Evolutionary conservation across 2,797 vertebrate species (phyloP).

Genomic region (Chiroxiphia lanceolata): DNA sequence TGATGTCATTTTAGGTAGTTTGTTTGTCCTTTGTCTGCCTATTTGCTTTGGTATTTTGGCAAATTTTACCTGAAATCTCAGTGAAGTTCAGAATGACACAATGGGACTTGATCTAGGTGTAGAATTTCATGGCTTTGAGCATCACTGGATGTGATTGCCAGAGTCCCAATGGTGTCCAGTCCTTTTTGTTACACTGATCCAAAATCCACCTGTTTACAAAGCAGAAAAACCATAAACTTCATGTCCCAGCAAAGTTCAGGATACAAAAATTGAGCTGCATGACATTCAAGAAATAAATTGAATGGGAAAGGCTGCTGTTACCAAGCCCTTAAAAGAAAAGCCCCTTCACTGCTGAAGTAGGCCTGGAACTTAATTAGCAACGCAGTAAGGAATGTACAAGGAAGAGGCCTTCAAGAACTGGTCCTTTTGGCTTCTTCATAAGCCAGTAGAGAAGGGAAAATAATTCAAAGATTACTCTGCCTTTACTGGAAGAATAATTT

Average conservation of each 20-base stretch:
- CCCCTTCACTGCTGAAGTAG: not conserved
- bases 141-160: not conserved
- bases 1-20: not conserved
- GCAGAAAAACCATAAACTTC: not conserved
- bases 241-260: not conserved
- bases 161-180: not conserved
- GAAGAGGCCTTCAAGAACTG: not conserved
- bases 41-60: not conserved
- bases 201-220: not conserved
- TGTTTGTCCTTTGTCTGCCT: not conserved
- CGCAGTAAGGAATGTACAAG: not conserved
- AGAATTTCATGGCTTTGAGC: not conserved
- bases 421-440: not conserved
- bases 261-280: not conserved
- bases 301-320: not conserved
- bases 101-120: fast-evolving
- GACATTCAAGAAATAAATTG: not conserved
- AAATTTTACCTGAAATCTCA: not conserved
- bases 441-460: not conserved
- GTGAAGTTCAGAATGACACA: not conserved
- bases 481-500: not conserved
- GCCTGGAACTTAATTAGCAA: not conserved
- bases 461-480: not conserved
- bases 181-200: not conserved
- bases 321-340: not conserved